Evolutionary conservation across 2,113 vertebrate genomes (phyloP), one percentile per base, ranked within the genome.

Genomic region (Tylochromis polylepis): DNA sequence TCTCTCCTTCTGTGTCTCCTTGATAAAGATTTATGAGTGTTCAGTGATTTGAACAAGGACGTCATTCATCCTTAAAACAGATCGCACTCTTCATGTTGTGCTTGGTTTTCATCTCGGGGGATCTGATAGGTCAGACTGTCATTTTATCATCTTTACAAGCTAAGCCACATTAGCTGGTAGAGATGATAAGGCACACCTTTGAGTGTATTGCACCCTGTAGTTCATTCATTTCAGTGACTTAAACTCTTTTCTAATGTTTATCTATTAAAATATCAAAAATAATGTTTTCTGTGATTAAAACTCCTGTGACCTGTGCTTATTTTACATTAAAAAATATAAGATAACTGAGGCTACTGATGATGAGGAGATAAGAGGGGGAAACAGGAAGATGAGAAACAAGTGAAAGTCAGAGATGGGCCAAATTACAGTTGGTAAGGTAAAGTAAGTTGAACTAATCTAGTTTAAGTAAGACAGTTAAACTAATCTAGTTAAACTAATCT

Each of bases 1-100:
- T 89, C 85, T 84, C 85, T 86, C 83, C 85, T 65, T 82, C 88
- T 92, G 88, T 62, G 81, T 24, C 49, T 53, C 27, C 46, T 34
- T 51, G 18, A 53, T 77, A 16, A 15, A 87, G 82, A 87, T 55
- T 87, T 16, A 27, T 11, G 22, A 49, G 43, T 11, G 36, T 56
- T 59, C 41, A 31, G 58, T 27, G 82, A 59, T 43, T 51, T 24
- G 24, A 55, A 49, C 67, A 11, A 70, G 51, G 83, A 55, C 49
- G 34, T 77, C 34, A 3, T 3, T 22, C 83, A 3, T 34, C 58
- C 24, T 29, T 15, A 41, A 79, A 34, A 46, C 62, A 55, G 60
- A 62, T 81, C 24, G 27, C 31, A 2, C 36, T 67, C 67, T 16
- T 58, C 46, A 15, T 1, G 58, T 60, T 14, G 41, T 14, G 65